Base-by-base conservation (phyloP, 2,113 vertebrate species). In the Chlorodrepanis virens region DNA sequence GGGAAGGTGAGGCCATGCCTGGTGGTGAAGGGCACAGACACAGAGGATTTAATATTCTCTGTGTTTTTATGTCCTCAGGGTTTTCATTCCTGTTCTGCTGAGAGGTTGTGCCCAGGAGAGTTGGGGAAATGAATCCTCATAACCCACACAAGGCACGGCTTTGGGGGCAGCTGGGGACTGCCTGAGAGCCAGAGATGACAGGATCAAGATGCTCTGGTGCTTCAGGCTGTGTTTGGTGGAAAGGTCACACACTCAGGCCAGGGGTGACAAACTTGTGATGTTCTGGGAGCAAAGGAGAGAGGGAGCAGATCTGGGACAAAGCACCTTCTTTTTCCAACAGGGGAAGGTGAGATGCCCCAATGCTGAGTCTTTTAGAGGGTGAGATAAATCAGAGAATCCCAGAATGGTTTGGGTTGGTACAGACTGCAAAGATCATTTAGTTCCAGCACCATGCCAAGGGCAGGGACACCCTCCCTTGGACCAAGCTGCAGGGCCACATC, bases 71-170 rank as follows among this genome's bases (percentile, higher is more conserved):
- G 19, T 60, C 53, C 0, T 0, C 53, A 25, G 80, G 15, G 27
- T 68, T 91, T 91, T 83, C 16, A 24, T 83, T 89, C 16, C 49
- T 76, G 7, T 72, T 86, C 80, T 82, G 52, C 56, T 63, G 78
- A 81, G 35, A 67, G 18, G 22, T 50, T 47, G 7, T 60, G 44
- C 35, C 44, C 44, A 67, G 45, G 53, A 76, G 61, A 85, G 37
- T 21, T 56, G 44, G 10, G 35, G 50, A 80, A 82, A 54, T n/a
- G 24, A 78, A 28, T 84, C 60, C 33, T 87, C 45, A 15, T 60
- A 80, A 65, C 19, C 31, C 50, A 27, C 4, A 0, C 31, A 61
- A 27, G 31, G 5, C 39, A 42, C 1, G 1, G 52, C 12, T 76
- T 33, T 86, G 80, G 27, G 79, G 52, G 57, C 3, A 11, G 15